These are phyloP conservation scores for Papilio gigon DNA, from an alignment of 2,888 invertebrate genomes.

Conservation along the genomic window DNA sequence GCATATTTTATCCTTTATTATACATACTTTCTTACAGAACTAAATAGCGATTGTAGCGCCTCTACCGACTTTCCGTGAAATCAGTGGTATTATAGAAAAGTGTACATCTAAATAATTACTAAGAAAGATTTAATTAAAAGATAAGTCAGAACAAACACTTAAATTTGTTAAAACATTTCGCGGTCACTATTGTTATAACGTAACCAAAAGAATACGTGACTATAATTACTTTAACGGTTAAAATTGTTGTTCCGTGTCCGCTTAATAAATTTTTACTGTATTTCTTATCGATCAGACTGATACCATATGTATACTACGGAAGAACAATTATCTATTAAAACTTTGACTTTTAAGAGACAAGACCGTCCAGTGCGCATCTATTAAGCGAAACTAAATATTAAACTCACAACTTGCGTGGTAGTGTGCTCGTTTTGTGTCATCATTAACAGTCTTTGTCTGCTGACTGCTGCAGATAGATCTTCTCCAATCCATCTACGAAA, in stretches of 20 bases:
- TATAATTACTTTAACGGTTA: conserved; percentile 33
- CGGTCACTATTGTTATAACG: conserved; percentile 14
- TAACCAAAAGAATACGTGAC: conserved; percentile 25
- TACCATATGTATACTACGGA: conserved; percentile 34
- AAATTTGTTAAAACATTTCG: neutral
- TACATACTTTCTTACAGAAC: too few relatives aligned
- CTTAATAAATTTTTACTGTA: conserved; percentile 27
- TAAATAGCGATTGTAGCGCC: too few relatives aligned
- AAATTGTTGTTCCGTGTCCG: conserved; percentile 34
- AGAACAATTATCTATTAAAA: conserved; percentile 25
- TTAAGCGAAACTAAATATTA: neutral
- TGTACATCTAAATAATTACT: neutral
- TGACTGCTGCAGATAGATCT: too few relatives aligned
- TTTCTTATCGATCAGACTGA: conserved; percentile 24
- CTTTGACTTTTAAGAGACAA: neutral
- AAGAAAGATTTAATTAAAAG: conserved; percentile 31
- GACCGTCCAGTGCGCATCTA: neutral
- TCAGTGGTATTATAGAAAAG: too few relatives aligned
- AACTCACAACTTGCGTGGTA: neutral
- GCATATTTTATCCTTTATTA: too few relatives aligned
- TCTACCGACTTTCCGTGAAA: too few relatives aligned
- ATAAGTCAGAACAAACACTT: conserved; percentile 13
- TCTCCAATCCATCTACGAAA: too few relatives aligned
- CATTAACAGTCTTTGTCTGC: too few relatives aligned
- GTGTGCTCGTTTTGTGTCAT: neutral